These are phyloP conservation scores for Pterophyllum scalare DNA, from an alignment of 2,113 vertebrate genomes.

Conservation along the genomic window DNA sequence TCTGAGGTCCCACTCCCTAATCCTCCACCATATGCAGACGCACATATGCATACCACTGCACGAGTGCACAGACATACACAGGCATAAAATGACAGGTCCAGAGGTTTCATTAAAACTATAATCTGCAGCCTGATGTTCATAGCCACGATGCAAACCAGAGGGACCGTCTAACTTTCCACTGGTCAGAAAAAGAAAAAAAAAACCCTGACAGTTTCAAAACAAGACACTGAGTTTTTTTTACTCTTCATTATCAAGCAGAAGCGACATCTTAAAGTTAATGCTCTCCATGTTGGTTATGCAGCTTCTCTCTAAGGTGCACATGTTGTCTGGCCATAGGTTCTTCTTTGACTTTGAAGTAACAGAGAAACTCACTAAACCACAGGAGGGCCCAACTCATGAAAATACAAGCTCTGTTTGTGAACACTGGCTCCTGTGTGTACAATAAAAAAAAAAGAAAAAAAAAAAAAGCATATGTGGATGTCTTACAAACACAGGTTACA, in stretches of 20 bases:
- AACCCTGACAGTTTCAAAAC: slow-evolving; percentile 6
- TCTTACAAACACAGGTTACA: slow-evolving; percentile 64
- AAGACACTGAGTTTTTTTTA: background rate
- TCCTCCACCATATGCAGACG: slow-evolving; percentile 66
- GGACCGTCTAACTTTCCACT: slow-evolving; percentile 29
- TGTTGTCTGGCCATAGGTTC: slow-evolving; percentile 39
- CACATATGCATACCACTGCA: slow-evolving; percentile 60
- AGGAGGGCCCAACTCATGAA: slow-evolving; percentile 71
- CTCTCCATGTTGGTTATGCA: background rate
- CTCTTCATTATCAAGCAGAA: slow-evolving; percentile 16
- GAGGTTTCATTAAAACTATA: slow-evolving; percentile 25
- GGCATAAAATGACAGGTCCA: slow-evolving; percentile 34
- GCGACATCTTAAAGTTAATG: background rate
- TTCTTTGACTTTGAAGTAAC: slow-evolving; percentile 66
- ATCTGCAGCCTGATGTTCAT: background rate
- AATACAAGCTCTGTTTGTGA: slow-evolving; percentile 67
- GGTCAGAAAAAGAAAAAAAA: too few species aligned
- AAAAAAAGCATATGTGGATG: slow-evolving; percentile 41
- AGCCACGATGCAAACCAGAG: slow-evolving; percentile 34
- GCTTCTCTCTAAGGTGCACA: slow-evolving; percentile 11
- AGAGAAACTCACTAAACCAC: slow-evolving; percentile 60
- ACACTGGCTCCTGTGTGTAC: slow-evolving; percentile 62
- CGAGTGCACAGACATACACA: background rate
- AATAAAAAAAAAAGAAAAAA: slow-evolving; percentile 46
- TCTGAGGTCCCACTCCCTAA: slow-evolving; percentile 75